These are phyloP conservation scores for Anarrhichthys ocellatus DNA, from an alignment of 2,113 vertebrate species.

Conservation along the genomic window DNA sequence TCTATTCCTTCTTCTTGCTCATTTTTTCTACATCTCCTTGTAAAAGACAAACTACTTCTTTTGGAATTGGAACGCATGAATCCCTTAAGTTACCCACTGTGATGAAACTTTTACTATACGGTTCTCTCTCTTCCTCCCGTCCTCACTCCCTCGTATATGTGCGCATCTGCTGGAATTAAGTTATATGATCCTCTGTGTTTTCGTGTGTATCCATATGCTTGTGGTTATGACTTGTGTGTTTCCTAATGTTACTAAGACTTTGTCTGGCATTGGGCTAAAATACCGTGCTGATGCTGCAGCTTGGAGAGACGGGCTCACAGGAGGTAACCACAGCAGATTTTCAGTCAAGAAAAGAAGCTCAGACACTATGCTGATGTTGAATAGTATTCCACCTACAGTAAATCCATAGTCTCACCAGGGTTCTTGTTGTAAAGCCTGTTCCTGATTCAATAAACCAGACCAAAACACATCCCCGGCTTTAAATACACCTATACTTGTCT, in stretches of 20 bases:
- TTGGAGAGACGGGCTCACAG: conserved; percentile 44
- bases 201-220: conserved; percentile 44
- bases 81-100: conserved; percentile 7
- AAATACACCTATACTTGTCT: conserved; percentile 38
- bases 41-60: not conserved
- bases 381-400: conserved; percentile 39
- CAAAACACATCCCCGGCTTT: conserved; percentile 37
- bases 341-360: conserved; percentile 37
- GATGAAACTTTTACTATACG: not conserved
- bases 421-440: conserved; percentile 36
- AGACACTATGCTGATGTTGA: conserved; percentile 28
- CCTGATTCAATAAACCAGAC: conserved; percentile 37
- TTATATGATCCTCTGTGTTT: conserved; percentile 43
- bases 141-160: not conserved
- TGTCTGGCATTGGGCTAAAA: conserved; percentile 47
- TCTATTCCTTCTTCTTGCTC: not conserved
- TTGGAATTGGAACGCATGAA: conserved; percentile 1
- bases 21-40: not conserved
- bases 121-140: not conserved
- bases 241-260: conserved; percentile 56
- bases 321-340: conserved; percentile 54
- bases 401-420: conserved; percentile 43
- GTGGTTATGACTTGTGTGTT: conserved; percentile 52
- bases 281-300: conserved; percentile 60
- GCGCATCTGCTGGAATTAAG: conserved; percentile 41